phyloP scores from a whole-genome alignment of 2,888 invertebrate species.

The Leptinotarsa haldemani region DNA sequence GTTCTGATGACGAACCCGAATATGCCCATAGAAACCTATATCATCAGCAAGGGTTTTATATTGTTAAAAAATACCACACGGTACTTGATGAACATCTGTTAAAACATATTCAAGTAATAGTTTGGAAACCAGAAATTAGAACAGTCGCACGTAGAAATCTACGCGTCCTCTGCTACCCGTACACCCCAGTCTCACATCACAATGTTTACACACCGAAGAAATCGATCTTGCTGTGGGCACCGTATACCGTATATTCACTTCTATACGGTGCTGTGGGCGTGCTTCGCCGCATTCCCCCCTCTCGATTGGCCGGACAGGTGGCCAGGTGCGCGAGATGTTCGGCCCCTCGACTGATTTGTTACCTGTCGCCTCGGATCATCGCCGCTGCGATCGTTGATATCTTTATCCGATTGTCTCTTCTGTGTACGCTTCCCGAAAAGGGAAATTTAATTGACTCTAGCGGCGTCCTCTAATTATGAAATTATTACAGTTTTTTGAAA shows the following conservation, averaged over 20 bases:
- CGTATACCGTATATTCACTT: too few relatives aligned
- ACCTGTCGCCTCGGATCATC: constrained; percentile 58
- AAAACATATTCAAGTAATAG: neutral
- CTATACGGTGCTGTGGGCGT: constrained; percentile 9
- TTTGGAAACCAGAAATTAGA: neutral
- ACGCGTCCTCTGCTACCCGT: neutral
- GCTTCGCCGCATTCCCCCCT: constrained; percentile 13
- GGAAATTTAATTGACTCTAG: neutral
- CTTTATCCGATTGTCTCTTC: constrained; percentile 46
- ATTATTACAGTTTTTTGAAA: neutral
- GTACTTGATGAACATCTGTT: too few relatives aligned
- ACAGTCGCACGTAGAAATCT: neutral
- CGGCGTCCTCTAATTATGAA: constrained; percentile 17
- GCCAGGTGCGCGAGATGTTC: constrained; percentile 55
- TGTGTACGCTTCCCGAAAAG: constrained; percentile 7
- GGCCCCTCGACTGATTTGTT: constrained; percentile 59
- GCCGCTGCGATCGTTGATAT: constrained; percentile 53
- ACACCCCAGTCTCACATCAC: neutral
- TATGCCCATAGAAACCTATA: too few relatives aligned
- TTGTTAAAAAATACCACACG: too few relatives aligned
- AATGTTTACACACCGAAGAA: neutral
- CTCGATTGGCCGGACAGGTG: constrained; percentile 55
- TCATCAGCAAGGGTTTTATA: too few relatives aligned
- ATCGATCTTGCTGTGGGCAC: neutral
- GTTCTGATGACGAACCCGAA: too few relatives aligned